Base-by-base conservation (phyloP, 2,888 invertebrate genomes). In the Latheticus oryzae region DNA sequence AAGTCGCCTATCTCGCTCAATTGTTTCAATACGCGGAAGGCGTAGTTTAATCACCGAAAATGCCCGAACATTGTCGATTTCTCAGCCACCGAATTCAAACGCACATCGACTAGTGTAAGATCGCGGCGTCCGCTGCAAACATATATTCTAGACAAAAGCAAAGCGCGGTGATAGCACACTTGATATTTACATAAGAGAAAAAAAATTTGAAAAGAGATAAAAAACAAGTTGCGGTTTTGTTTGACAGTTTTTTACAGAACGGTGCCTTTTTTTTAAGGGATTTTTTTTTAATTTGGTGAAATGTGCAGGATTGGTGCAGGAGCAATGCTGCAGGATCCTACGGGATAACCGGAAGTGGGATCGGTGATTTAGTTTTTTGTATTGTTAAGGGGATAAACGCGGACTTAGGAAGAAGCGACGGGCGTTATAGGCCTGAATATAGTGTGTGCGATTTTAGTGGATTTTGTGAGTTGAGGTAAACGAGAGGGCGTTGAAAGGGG, bases 31-130 rank as follows among this genome's bases (percentile, higher is more conserved):
- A 42, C 42, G 42, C 15, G 11, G 43, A 24, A 30, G 57, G 55
- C 51, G 58, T 38, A 30, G 8, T 37, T 62, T 65, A 48, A 23
- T 23, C n/a, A n/a, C 11, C 70, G 70, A 61, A 16, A 9, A 15
- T 12, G 9, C 5, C 60, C 70, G 70, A 67, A 30, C 28, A n/a
- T 32, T 9, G 15, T 50, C 43, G 63, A 62, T 42, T 57, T 45
- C 62, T 55, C 64, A 63, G 43, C 51, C 48, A 51, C 51, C 51
- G 57, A 50, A 57, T 57, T 57, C 57, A 51, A 51, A 57, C 51
- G 37, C 30, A 51, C 37, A 50, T 57, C 57, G 30, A 51, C 35
- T 57, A 57, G 57, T 56, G 32, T 57, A 50, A 51, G 57, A 42
- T 51, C 57, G 57, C 57, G 50, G 37, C 51, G 57, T 43, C 37